Evolutionary conservation across 2,797 vertebrate species (phyloP).

Genomic region (Poeciliopsis presidionis): DNA sequence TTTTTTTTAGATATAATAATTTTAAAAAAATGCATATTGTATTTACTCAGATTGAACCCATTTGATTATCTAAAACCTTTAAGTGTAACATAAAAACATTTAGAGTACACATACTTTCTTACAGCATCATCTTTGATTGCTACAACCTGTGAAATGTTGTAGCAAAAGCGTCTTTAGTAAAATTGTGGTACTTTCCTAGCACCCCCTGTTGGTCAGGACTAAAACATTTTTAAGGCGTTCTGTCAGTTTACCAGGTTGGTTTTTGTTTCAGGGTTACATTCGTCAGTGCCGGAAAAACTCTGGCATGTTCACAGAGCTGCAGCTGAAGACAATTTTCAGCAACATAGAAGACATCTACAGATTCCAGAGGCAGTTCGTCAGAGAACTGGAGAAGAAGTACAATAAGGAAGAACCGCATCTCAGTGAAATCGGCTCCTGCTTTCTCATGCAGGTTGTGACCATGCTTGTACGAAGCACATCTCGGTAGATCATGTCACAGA

Average conservation of each 20-base stretch:
- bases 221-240: conserved; percentile 23
- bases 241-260: background rate
- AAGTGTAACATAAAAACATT: no score
- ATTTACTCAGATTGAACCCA: background rate
- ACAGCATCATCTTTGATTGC: background rate
- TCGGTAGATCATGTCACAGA: background rate
- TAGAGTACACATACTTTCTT: background rate
- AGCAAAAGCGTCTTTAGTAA: background rate
- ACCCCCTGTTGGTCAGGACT: conserved; percentile 56
- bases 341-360: conserved; percentile 99
- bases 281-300: conserved; percentile 95
- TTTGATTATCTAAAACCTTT: background rate
- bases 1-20: background rate
- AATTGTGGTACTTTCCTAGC: conserved; percentile 19
- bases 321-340: conserved; percentile 95
- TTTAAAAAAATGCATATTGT: background rate
- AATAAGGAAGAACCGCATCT: conserved; percentile 93
- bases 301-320: conserved; percentile 91
- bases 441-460: conserved; percentile 88
- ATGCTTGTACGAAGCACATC: background rate
- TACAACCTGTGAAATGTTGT: background rate
- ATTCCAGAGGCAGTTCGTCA: conserved; percentile 95
- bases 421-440: conserved; percentile 96
- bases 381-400: conserved; percentile 94
- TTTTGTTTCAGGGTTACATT: conserved; percentile 90